These are phyloP conservation scores for Hypomecis punctinalis DNA, from an alignment of 2,888 invertebrate genomes.

Conservation along the genomic window DNA sequence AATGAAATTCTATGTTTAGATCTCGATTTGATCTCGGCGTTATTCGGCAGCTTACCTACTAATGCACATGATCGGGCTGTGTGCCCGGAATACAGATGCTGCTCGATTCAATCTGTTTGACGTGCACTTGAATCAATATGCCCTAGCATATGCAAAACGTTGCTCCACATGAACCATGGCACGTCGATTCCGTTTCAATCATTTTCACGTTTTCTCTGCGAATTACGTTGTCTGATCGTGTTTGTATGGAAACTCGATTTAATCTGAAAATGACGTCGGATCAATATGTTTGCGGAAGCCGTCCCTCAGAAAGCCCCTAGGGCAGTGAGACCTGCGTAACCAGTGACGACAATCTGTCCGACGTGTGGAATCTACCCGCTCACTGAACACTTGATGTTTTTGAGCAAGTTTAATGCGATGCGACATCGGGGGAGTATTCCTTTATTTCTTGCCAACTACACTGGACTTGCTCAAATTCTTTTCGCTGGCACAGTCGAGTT, in stretches of 20 bases:
- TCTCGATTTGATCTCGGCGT: constrained; percentile 21
- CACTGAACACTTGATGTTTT: constrained; percentile 21
- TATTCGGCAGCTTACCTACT: constrained; percentile 13
- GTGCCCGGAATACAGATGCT: constrained; percentile 13
- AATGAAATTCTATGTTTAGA: constrained; percentile 26
- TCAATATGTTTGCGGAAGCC: constrained; percentile 38
- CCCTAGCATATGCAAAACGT: constrained; percentile 16
- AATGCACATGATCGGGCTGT: constrained; percentile 19
- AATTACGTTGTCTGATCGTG: constrained; percentile 31
- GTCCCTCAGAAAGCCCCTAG: constrained; percentile 37
- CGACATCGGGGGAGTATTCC: constrained; percentile 13
- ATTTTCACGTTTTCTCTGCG: constrained; percentile 30
- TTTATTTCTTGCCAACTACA: constrained; percentile 22
- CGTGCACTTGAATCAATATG: constrained; percentile 21
- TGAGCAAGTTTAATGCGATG: constrained; percentile 18
- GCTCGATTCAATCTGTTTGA: constrained; percentile 15
- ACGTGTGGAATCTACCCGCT: constrained; percentile 23
- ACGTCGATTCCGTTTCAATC: constrained; percentile 19
- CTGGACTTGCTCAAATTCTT: constrained; percentile 22
- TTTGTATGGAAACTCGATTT: constrained; percentile 36
- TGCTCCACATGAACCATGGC: constrained; percentile 3
- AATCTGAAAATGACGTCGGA: constrained; percentile 43
- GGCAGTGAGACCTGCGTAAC: constrained; percentile 37
- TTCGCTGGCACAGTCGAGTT: constrained; percentile 28
- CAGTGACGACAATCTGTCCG: constrained; percentile 39